phyloP scores from a whole-genome alignment of 2,113 vertebrate species.

The Euleptes europaea region DNA sequence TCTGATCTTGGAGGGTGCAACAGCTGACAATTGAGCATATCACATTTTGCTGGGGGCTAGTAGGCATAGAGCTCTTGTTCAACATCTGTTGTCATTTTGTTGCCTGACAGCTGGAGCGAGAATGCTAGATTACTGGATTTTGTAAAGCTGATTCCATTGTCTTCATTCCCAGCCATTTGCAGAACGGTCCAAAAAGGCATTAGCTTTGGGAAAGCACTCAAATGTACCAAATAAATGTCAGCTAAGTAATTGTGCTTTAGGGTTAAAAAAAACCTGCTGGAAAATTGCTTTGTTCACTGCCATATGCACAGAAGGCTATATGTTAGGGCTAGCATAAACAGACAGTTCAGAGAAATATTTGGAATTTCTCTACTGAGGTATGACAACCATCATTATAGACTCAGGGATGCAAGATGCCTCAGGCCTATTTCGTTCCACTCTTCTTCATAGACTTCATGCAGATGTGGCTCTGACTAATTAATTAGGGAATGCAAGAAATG shows the following conservation, averaged over 20 bases:
- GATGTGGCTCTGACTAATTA: neutral
- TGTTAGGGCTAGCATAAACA: fast-evolving
- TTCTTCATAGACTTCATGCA: neutral
- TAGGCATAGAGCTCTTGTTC: slow-evolving; percentile 6
- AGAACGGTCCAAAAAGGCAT: neutral
- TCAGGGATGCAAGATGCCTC: neutral
- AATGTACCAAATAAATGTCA: neutral
- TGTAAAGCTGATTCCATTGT: slow-evolving; percentile 2
- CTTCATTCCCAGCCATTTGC: neutral
- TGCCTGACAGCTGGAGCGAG: slow-evolving; percentile 30
- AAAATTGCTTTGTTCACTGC: neutral
- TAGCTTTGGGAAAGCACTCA: neutral
- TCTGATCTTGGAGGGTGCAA: slow-evolving; percentile 4
- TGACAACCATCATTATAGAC: fast-evolving
- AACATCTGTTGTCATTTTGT: slow-evolving; percentile 45
- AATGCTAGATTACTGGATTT: slow-evolving; percentile 18
- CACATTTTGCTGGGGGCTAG: neutral
- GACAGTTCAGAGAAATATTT: fast-evolving
- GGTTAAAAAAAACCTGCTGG: fast-evolving
- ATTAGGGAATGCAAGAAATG: neutral
- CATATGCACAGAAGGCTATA: neutral
- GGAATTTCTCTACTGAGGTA: neutral
- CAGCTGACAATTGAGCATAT: neutral
- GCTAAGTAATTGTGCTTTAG: neutral
- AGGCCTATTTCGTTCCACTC: neutral